A percentile compares a stretch with the other conserved stretches of the same genome.
Evolutionary conservation across 2,888 invertebrate genomes (phyloP).

Genomic region (Calliopum simillimum): DNA sequence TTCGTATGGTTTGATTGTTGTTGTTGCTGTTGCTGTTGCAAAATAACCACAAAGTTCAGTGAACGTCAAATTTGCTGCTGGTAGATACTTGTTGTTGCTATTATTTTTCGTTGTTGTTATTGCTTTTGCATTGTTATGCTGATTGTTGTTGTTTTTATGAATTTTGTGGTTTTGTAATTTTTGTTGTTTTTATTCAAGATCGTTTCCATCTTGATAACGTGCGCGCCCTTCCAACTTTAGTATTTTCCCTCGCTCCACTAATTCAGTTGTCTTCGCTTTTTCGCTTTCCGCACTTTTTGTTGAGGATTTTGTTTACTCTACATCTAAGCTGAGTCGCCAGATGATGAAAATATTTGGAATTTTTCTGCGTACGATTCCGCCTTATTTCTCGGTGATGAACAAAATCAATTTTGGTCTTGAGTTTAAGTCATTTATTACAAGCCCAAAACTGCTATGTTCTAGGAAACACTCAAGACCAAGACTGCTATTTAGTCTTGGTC

Average conservation of each 20-base stretch:
- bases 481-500: no score
- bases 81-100: slow-evolving; percentile 8
- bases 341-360: no score
- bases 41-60: slow-evolving; percentile 57
- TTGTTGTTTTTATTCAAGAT: slow-evolving; percentile 2
- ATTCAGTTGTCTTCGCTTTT: not conserved
- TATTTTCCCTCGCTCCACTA: not conserved
- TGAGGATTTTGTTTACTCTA: not conserved
- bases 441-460: no score
- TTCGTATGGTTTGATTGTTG: slow-evolving; percentile 9
- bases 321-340: no score
- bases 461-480: no score
- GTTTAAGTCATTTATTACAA: no score
- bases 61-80: slow-evolving; percentile 56
- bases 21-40: slow-evolving; percentile 15
- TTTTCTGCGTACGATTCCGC: no score
- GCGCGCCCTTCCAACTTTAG: not conserved
- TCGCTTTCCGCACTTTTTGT: not conserved
- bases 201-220: slow-evolving; percentile 22
- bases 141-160: not conserved
- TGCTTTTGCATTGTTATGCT: slow-evolving; percentile 13
- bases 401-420: no score
- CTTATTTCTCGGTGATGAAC: no score
- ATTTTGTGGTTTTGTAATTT: not conserved
- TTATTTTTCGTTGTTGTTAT: not conserved